A percentile compares a stretch with the other conserved stretches of the same genome.
phyloP scores from a whole-genome alignment of 2,113 vertebrate genomes.

The Acanthisitta chloris region DNA sequence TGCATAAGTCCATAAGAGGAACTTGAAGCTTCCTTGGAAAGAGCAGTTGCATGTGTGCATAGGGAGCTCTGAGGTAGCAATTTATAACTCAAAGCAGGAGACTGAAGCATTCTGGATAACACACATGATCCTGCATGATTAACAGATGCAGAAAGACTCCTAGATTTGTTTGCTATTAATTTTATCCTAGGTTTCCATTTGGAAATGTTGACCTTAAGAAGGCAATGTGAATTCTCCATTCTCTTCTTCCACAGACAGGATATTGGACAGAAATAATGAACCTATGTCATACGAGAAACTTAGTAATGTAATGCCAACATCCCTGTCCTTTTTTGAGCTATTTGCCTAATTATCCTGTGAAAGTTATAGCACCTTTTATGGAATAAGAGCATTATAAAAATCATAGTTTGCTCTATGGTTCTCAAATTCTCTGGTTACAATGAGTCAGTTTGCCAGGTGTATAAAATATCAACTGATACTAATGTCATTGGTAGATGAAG shows the following conservation, averaged over 20 bases:
- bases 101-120: background rate
- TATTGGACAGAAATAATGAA: background rate
- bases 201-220: background rate
- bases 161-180: background rate
- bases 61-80: background rate
- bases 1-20: background rate
- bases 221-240: background rate
- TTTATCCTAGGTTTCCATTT: background rate
- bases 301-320: background rate
- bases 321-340: background rate
- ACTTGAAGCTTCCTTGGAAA: background rate
- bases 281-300: background rate
- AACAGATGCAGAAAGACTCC: background rate
- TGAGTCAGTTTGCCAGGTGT: background rate
- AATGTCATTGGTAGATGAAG: background rate
- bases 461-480: background rate
- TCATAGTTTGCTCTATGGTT: background rate
- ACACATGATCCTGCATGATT: background rate
- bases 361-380: background rate
- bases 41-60: background rate
- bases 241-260: background rate
- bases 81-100: background rate
- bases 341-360: background rate
- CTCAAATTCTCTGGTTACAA: background rate
- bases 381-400: background rate